Conservation (phyloP, 2,888 invertebrate species). For the Muscina levida region DNA sequence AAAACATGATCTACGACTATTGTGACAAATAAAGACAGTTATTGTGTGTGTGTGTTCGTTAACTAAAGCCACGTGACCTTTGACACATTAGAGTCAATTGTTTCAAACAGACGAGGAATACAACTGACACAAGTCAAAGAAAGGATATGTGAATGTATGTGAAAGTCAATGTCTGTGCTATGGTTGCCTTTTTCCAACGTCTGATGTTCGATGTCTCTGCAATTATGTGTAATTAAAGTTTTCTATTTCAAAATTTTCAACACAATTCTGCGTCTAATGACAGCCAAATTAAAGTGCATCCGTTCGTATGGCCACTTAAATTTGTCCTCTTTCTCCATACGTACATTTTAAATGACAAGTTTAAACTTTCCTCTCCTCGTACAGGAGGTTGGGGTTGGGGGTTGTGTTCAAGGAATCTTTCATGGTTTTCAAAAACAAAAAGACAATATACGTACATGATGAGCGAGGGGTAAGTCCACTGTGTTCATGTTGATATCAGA, state of each 20-base stretch:
- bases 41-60: slow-evolving; percentile 46
- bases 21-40: neutral
- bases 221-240: slow-evolving; percentile 71
- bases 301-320: slow-evolving; percentile 78
- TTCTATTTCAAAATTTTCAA: slow-evolving; percentile 60
- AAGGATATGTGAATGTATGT: neutral
- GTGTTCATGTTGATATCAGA: no score
- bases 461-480: no score
- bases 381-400: slow-evolving; percentile 56
- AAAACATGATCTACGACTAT: neutral
- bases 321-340: slow-evolving; percentile 43
- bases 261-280: slow-evolving; percentile 66
- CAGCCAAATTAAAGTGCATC: slow-evolving; percentile 78
- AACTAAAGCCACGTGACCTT: slow-evolving; percentile 77
- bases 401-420: slow-evolving; percentile 71
- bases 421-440: slow-evolving; percentile 76
- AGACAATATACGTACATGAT: neutral
- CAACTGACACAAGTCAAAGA: slow-evolving; percentile 54
- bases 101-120: slow-evolving; percentile 50
- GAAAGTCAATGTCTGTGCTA: neutral
- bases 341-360: slow-evolving; percentile 11
- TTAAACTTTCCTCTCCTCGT: slow-evolving; percentile 10
- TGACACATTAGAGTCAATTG: slow-evolving; percentile 78
- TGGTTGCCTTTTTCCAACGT: no score
- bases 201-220: slow-evolving; percentile 70